phyloP scores from a whole-genome alignment of 1,140 invertebrate species.

The Lucilia cuprina region DNA sequence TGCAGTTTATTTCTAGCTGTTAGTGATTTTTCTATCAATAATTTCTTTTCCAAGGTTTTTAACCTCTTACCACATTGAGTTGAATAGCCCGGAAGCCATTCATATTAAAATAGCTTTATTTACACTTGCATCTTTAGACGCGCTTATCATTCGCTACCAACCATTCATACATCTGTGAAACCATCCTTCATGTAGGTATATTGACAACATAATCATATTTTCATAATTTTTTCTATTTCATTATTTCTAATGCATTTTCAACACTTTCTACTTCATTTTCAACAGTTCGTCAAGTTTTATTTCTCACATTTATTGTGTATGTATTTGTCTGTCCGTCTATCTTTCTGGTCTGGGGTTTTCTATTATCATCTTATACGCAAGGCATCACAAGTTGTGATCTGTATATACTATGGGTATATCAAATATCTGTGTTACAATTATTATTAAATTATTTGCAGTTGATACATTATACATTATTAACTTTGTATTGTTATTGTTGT shows the following conservation, averaged over 20 bases:
- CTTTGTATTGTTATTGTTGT: not conserved
- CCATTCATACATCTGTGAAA: not conserved
- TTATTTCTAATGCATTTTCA: not conserved
- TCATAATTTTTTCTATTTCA: not conserved
- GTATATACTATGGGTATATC: not conserved
- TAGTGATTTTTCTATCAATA: too few relatives aligned
- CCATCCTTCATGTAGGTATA: not conserved
- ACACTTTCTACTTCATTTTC: conserved; percentile 1
- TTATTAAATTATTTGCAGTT: conserved; percentile 15
- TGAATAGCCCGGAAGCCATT: not conserved
- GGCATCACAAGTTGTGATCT: not conserved
- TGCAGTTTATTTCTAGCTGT: too few relatives aligned
- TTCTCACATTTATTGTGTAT: not conserved
- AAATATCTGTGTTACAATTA: not conserved
- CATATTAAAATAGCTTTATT: not conserved
- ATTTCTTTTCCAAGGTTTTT: too few relatives aligned
- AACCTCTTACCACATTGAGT: not conserved
- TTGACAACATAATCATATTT: not conserved
- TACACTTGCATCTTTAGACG: not conserved
- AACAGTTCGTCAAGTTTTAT: conserved; percentile 1
- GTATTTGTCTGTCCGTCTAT: not conserved
- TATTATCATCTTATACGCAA: not conserved
- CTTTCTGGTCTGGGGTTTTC: not conserved
- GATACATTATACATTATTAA: conserved; percentile 3
- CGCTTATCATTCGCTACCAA: not conserved